These are phyloP conservation scores for Cyanoramphus novaezelandiae DNA, from an alignment of 2,113 vertebrate species.

Conservation along the genomic window DNA sequence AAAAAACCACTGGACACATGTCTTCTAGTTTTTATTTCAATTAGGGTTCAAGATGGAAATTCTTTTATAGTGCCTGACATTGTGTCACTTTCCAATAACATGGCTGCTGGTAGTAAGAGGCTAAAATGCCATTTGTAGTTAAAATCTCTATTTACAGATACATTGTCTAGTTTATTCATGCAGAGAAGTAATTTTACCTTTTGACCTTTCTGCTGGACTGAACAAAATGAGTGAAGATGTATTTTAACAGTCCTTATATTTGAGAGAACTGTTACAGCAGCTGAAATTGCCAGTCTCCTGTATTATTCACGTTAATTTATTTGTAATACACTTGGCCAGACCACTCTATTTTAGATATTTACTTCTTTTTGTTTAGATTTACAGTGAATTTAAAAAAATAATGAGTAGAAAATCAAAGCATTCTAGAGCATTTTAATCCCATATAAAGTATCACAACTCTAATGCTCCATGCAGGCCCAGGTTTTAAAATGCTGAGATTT, in stretches of 20 bases:
- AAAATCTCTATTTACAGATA: conserved; percentile 55
- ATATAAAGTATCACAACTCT: not conserved
- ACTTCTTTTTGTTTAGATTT: conserved; percentile 26
- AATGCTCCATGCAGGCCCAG: not conserved
- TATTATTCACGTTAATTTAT: not conserved
- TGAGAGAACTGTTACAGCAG: not conserved
- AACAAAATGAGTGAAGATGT: not conserved
- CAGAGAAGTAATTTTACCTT: conserved; percentile 38
- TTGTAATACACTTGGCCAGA: conserved; percentile 1
- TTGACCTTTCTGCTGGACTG: conserved; percentile 46
- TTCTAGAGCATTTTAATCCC: conserved; percentile 3
- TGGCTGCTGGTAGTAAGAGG: not conserved
- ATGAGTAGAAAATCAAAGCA: conserved; percentile 19
- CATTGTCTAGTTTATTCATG: conserved; percentile 32
- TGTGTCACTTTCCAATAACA: conserved; percentile 7
- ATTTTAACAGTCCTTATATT: not conserved
- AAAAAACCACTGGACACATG: not conserved
- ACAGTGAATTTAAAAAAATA: conserved; percentile 28
- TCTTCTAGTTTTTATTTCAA: not conserved
- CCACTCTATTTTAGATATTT: not conserved
- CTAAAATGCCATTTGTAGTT: conserved; percentile 38
- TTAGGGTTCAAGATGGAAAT: not conserved
- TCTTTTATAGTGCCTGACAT: conserved; percentile 14
- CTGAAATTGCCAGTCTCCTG: not conserved
- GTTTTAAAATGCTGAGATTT: not conserved